Evolutionary conservation across 2,888 invertebrate species (phyloP), one percentile per base, ranked within the genome.

Genomic region (Helleia helle): DNA sequence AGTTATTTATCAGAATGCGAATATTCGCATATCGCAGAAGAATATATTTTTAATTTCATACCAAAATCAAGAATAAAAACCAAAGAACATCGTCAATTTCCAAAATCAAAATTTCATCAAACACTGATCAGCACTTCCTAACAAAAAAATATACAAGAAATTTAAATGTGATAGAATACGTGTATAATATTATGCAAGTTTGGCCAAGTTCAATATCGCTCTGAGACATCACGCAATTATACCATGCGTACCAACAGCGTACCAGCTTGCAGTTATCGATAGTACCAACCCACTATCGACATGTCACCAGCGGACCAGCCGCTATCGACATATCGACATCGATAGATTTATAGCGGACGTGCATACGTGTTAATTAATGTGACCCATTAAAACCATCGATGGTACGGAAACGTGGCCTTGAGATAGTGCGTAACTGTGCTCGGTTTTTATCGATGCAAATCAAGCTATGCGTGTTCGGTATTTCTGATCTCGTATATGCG

Each of bases 351-450:
- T 72, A 67, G 64, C 60, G 58, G 67, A 56, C 61, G 57, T 49
- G 49, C 59, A 64, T 67, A 71, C 71, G 75, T 74, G 75, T 74
- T 77, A 77, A 76, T 76, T 76, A 76, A 71, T 71, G 57, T 55
- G 57, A 60, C 55, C 60, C 59, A 70, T 65, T 55, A 57, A 52
- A 48, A 52, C 51, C 48, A 48, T 46, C 42, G 51, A 52, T 53
- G n/a, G 49, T 48, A 47, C 42, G 41, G 46, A 47, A 51, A 50
- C 49, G 51, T 48, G 48, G 48, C 48, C 50, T 49, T 47, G 50
- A 47, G 51, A 49, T 52, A 50, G 47, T 41, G 40, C 15, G 38
- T 51, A 51, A 51, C 51, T 48, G 52, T 51, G 43, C 42, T 22
- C 22, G 5, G 30, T 43, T 50, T 43, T 49, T 49, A 49, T 49